Percentiles rank a stretch among this genome's conserved stretches.
phyloP scores from a whole-genome alignment of 2,888 invertebrate genomes.

The Chrysomela aeneicollis region DNA sequence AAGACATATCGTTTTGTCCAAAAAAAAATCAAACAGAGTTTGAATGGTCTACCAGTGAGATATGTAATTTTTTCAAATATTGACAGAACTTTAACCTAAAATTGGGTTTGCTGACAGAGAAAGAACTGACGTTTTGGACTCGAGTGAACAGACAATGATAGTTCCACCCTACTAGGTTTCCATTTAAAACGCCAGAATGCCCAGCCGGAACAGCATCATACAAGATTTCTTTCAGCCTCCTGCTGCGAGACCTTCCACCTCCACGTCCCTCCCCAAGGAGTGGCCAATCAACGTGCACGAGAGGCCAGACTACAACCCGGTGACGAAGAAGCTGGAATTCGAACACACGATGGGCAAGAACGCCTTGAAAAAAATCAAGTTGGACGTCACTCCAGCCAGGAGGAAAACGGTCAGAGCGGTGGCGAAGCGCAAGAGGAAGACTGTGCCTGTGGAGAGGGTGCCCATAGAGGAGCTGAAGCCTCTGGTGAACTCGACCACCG shows the following conservation, averaged over 20 bases:
- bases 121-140: no score
- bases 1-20: no score
- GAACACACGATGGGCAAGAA: constrained; percentile 43
- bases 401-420: constrained; percentile 39
- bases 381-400: constrained; percentile 26
- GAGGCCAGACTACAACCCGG: constrained; percentile 54
- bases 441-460: constrained; percentile 38
- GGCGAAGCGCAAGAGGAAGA: constrained; percentile 18
- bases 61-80: no score
- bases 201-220: no score
- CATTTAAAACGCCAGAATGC: no score
- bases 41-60: no score
- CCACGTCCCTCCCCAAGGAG: constrained; percentile 38
- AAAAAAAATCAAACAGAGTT: no score
- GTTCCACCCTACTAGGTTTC: no score
- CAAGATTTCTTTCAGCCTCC: constrained; percentile 18
- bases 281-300: constrained; percentile 50
- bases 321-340: constrained; percentile 53
- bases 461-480: constrained; percentile 44
- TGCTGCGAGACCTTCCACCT: constrained; percentile 14
- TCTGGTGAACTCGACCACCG: constrained; percentile 46
- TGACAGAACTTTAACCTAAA: no score
- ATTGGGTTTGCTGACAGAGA: no score
- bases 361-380: constrained; percentile 36
- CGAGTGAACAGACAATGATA: no score